Conservation (phyloP, 2,113 vertebrate species). For the Egretta garzetta region DNA sequence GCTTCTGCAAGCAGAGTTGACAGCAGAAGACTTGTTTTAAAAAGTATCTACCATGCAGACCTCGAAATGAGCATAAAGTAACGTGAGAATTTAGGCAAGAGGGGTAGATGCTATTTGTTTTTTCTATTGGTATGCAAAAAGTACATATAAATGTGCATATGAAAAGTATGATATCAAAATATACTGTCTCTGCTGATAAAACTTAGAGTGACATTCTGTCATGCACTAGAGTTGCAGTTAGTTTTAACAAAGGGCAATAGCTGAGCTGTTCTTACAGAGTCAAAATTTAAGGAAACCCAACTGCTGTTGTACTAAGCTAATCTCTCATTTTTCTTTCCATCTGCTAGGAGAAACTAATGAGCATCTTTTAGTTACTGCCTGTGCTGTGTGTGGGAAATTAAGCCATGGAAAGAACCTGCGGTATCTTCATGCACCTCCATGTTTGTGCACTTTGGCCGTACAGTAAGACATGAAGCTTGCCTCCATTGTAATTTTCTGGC, state of each 20-base stretch:
- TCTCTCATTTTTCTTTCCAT: background rate
- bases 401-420: background rate
- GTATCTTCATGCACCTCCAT: background rate
- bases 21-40: background rate
- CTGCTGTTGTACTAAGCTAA: background rate
- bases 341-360: background rate
- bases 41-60: background rate
- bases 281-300: background rate
- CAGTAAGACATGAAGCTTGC: background rate
- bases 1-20: background rate
- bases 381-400: background rate
- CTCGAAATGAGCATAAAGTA: background rate
- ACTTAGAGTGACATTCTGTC: background rate
- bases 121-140: background rate
- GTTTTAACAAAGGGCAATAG: background rate
- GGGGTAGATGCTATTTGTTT: background rate
- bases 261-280: background rate
- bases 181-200: background rate
- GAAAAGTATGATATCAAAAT: background rate
- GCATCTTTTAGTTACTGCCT: background rate
- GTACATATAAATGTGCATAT: background rate
- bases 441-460: background rate
- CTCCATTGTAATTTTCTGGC: background rate
- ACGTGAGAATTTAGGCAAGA: background rate
- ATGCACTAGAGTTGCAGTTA: background rate